These are phyloP conservation scores for Rhinella marina DNA, from an alignment of 2,797 vertebrate genomes.

Conservation along the genomic window DNA sequence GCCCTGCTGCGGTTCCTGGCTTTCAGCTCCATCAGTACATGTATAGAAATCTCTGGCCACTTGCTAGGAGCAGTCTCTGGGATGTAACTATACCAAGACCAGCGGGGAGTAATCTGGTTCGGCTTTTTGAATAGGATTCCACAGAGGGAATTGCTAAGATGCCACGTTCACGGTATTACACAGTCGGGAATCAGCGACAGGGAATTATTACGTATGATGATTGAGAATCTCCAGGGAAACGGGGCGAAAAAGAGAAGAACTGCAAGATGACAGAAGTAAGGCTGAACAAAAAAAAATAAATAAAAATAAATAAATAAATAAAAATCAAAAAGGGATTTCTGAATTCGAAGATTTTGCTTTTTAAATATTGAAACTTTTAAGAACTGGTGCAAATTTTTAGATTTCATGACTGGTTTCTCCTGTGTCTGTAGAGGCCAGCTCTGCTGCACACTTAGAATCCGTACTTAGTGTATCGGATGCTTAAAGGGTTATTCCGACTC, in stretches of 20 bases:
- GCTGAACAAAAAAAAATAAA: background rate
- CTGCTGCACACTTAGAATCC: too few species aligned
- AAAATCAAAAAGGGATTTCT: slow-evolving; percentile 2
- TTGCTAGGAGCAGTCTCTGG: slow-evolving; percentile 10
- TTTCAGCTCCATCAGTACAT: slow-evolving; percentile 17
- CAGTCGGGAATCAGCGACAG: slow-evolving; percentile 41
- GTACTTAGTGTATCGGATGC: too few species aligned
- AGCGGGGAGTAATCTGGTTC: slow-evolving; percentile 40
- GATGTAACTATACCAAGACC: slow-evolving; percentile 32
- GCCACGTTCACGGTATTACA: slow-evolving; percentile 19
- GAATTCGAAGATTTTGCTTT: background rate
- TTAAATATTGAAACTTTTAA: background rate
- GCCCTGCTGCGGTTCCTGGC: slow-evolving; percentile 40
- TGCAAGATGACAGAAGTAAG: slow-evolving; percentile 13
- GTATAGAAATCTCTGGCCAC: slow-evolving; percentile 39
- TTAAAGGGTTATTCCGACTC: too few species aligned
- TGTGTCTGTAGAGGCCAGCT: too few species aligned
- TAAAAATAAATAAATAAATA: background rate
- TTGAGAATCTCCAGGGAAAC: slow-evolving; percentile 33
- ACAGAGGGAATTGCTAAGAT: slow-evolving; percentile 29
- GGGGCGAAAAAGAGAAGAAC: background rate
- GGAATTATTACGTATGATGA: slow-evolving; percentile 33
- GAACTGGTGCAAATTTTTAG: too few species aligned
- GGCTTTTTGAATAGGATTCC: slow-evolving; percentile 42
- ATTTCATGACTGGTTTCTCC: too few species aligned